Conservation (phyloP, 2,888 invertebrate genomes). For the Spilarctia lutea region DNA sequence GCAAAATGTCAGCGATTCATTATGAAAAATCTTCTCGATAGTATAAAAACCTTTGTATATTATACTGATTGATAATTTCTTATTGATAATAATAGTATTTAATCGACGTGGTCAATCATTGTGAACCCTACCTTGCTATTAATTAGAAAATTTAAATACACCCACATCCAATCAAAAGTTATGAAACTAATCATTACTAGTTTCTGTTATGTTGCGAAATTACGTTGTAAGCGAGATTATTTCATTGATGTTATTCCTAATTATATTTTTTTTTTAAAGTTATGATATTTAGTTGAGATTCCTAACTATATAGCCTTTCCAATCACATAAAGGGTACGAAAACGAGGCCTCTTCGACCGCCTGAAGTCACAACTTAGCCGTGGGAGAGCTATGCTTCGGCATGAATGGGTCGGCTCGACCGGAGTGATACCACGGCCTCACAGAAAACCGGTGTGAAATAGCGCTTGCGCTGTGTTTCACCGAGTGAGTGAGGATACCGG, state of each 20-base stretch:
- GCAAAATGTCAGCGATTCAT: slow-evolving; percentile 60
- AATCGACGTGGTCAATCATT: slow-evolving; percentile 31
- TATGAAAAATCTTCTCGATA: slow-evolving; percentile 32
- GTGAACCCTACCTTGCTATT: slow-evolving; percentile 20
- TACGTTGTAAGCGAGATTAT: background rate
- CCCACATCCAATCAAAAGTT: slow-evolving; percentile 38
- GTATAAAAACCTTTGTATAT: slow-evolving; percentile 26
- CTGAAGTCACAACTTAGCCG: too few relatives aligned
- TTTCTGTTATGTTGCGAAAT: slow-evolving; percentile 12
- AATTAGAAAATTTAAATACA: slow-evolving; percentile 40
- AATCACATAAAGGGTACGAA: background rate
- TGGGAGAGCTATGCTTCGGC: too few relatives aligned
- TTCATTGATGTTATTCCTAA: background rate
- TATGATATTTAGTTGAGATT: background rate
- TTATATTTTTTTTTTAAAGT: background rate
- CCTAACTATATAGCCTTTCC: background rate
- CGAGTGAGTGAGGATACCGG: too few relatives aligned
- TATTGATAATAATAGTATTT: slow-evolving; percentile 1
- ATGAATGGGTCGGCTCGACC: too few relatives aligned
- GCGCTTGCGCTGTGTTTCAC: too few relatives aligned
- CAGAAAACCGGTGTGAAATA: too few relatives aligned
- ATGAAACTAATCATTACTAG: slow-evolving; percentile 34
- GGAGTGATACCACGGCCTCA: too few relatives aligned
- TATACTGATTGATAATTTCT: slow-evolving; percentile 21
- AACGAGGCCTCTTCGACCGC: too few relatives aligned